Conservation (phyloP, 2,797 vertebrate genomes). For the Spea hammondii region DNA sequence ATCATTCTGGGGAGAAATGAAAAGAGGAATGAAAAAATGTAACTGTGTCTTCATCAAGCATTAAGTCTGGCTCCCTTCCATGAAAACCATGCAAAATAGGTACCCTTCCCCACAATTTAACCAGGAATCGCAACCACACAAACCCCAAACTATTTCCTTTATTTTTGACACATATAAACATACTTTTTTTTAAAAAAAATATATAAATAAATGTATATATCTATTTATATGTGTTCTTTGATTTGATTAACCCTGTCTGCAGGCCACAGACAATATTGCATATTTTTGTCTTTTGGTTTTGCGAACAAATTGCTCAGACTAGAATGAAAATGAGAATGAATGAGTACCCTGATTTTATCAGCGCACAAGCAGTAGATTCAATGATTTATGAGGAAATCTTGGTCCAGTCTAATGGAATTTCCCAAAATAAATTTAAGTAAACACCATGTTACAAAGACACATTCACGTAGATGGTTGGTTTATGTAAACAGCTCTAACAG, state of each 20-base stretch:
- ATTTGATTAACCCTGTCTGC: conserved; percentile 31
- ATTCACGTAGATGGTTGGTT: conserved; percentile 87
- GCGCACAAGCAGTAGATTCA: conserved; percentile 86
- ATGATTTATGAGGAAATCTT: conserved; percentile 88
- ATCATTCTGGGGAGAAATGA: conserved; percentile 6
- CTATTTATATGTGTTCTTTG: conserved; percentile 1
- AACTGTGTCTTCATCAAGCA: neutral
- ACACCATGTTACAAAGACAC: conserved; percentile 87
- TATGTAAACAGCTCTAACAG: conserved; percentile 91
- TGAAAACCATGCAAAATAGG: conserved; percentile 27
- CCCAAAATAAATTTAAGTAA: conserved; percentile 97
- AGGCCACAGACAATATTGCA: conserved; percentile 44
- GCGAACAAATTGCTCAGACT: conserved; percentile 56
- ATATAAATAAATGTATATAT: conserved; percentile 7
- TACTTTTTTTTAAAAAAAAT: conserved; percentile 13
- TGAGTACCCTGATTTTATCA: conserved; percentile 84
- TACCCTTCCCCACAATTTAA: conserved; percentile 27
- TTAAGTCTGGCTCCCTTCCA: conserved; percentile 17
- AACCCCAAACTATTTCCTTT: conserved; percentile 38
- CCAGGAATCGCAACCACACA: conserved; percentile 40
- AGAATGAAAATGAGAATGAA: conserved; percentile 70
- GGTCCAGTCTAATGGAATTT: conserved; percentile 89
- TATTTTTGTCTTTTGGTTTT: conserved; percentile 16
- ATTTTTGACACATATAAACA: conserved; percentile 19
- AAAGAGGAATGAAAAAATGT: neutral